These are phyloP conservation scores for Platyscapa corneri DNA, from an alignment of 1,140 invertebrate species.

Conservation along the genomic window DNA sequence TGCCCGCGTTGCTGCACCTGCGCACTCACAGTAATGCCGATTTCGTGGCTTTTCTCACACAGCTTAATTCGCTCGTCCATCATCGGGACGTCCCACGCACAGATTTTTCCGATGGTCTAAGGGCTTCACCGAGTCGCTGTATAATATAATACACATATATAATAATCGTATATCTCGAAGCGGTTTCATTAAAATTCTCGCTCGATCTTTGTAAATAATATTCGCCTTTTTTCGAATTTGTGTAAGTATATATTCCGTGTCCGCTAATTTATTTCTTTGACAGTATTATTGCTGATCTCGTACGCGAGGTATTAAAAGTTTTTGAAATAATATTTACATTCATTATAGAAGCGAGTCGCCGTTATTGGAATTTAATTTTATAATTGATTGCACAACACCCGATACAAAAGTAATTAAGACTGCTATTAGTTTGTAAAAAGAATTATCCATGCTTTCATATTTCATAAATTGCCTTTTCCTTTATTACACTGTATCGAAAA, in stretches of 20 bases:
- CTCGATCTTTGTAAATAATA: background rate
- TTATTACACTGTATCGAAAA: background rate
- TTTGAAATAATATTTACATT: background rate
- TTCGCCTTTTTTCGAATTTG: background rate
- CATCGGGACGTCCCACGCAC: background rate
- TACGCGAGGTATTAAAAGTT: too few species aligned
- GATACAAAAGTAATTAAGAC: background rate
- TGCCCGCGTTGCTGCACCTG: too few species aligned
- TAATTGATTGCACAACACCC: background rate
- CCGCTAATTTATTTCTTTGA: background rate
- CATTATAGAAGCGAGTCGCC: background rate
- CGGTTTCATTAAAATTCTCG: background rate
- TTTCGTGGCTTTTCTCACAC: background rate
- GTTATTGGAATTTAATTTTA: background rate
- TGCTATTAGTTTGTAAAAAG: background rate
- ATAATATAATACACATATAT: too few species aligned
- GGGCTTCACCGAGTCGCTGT: too few species aligned
- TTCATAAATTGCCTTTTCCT: background rate
- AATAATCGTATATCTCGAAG: background rate
- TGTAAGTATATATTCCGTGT: background rate
- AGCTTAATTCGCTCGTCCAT: background rate
- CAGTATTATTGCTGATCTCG: background rate
- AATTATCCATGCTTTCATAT: too few species aligned
- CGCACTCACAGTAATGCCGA: background rate
- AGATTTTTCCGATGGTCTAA: too few species aligned